These are phyloP conservation scores for Ursus arctos DNA, from an alignment of 2,113 vertebrate species.

Conservation along the genomic window DNA sequence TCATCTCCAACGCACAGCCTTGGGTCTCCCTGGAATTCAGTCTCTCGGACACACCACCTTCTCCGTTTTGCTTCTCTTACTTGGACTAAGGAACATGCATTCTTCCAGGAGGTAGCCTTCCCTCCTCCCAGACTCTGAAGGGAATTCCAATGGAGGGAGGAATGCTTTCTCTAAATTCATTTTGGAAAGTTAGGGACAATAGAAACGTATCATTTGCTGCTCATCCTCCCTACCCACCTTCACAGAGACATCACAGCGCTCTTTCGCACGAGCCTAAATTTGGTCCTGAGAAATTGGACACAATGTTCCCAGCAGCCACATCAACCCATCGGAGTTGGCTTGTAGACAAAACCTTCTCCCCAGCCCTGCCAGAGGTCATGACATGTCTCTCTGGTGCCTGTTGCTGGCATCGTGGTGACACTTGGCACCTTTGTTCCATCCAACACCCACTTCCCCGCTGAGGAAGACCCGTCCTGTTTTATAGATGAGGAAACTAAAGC, in stretches of 20 bases:
- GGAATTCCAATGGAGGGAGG: background rate
- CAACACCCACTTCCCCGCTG: background rate
- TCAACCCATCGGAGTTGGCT: background rate
- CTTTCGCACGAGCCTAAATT: background rate
- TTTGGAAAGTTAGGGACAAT: background rate
- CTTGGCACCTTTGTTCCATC: background rate
- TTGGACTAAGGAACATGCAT: background rate
- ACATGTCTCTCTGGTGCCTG: background rate
- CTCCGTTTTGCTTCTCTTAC: background rate
- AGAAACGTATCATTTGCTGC: background rate
- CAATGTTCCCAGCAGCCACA: background rate
- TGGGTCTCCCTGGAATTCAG: background rate
- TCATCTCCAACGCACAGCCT: accelerated
- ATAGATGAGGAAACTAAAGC: background rate
- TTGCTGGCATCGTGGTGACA: background rate
- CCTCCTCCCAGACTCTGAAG: background rate
- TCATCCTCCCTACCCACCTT: background rate
- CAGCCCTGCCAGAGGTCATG: background rate
- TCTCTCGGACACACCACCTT: background rate
- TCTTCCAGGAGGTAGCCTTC: background rate
- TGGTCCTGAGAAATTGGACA: background rate
- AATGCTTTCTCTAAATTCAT: background rate
- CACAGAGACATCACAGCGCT: background rate
- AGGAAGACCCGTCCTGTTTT: background rate
- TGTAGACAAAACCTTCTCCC: background rate